phyloP scores from a whole-genome alignment of 64 coral and sea anemone species.

The Orbicella faveolata region DNA sequence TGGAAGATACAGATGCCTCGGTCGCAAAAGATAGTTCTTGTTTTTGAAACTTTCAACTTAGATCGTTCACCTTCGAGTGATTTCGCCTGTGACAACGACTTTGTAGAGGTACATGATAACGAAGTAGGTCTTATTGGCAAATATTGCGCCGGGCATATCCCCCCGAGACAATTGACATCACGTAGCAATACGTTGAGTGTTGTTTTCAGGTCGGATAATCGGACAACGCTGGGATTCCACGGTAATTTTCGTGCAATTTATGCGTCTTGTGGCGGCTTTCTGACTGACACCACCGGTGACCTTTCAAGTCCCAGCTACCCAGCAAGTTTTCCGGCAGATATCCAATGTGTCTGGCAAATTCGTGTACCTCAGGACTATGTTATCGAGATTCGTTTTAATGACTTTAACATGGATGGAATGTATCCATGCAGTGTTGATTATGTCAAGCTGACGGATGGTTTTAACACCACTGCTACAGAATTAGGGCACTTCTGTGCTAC shows the following conservation, averaged over 20 bases:
- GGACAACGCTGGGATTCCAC: not conserved
- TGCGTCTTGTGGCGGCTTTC: slow-evolving; percentile 69
- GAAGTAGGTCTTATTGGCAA: slow-evolving; percentile 11
- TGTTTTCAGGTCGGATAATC: slow-evolving; percentile 43
- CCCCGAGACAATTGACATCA: slow-evolving; percentile 38
- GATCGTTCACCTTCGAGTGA: not conserved
- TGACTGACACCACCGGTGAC: slow-evolving; percentile 1
- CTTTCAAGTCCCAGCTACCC: slow-evolving; percentile 70
- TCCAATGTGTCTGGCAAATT: slow-evolving; percentile 73
- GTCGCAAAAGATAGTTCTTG: slow-evolving; percentile 49
- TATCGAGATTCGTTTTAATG: slow-evolving; percentile 57
- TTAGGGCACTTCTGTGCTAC: slow-evolving; percentile 82
- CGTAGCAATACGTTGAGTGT: slow-evolving; percentile 2
- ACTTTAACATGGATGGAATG: slow-evolving; percentile 61
- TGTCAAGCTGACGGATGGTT: slow-evolving; percentile 70
- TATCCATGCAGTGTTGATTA: slow-evolving; percentile 77
- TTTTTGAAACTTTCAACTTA: slow-evolving; percentile 35
- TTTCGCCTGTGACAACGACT: slow-evolving; percentile 40
- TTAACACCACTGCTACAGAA: slow-evolving; percentile 46
- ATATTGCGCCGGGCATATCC: slow-evolving; percentile 51
- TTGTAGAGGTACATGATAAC: slow-evolving; percentile 40
- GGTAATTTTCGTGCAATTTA: slow-evolving; percentile 67
- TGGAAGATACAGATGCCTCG: slow-evolving; percentile 35
- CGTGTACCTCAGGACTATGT: slow-evolving; percentile 68
- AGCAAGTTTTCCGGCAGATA: slow-evolving; percentile 57